phyloP scores from a whole-genome alignment of 2,113 vertebrate species.

The Solea senegalensis region DNA sequence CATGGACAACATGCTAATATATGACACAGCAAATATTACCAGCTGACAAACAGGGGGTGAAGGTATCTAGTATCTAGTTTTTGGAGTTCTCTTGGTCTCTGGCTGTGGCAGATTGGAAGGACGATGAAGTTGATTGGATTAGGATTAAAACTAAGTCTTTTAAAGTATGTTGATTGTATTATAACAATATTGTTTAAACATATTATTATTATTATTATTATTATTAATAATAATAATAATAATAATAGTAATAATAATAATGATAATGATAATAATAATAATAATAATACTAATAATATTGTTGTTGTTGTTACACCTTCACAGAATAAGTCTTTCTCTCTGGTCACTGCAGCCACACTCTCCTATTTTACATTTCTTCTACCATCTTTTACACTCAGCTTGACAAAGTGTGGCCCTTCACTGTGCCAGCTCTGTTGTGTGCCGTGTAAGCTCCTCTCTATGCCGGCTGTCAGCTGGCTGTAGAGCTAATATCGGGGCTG shows the following conservation, averaged over 20 bases:
- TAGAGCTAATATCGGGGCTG: constrained; percentile 82
- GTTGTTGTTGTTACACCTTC: no score
- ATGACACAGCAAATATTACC: no score
- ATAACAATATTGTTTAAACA: neutral
- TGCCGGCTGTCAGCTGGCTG: constrained; percentile 78
- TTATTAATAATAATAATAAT: no score
- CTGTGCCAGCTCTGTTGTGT: constrained; percentile 62
- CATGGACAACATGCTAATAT: no score
- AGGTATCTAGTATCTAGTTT: no score
- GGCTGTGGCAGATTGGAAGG: no score
- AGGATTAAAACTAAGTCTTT: no score
- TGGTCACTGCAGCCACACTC: constrained; percentile 8
- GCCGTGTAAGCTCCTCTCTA: constrained; percentile 68
- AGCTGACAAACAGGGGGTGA: no score
- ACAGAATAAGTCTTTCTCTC: constrained; percentile 8
- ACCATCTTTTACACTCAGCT: constrained; percentile 52
- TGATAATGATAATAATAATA: no score
- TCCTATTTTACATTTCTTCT: constrained; percentile 55
- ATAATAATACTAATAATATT: neutral
- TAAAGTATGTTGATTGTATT: neutral
- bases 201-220: no score
- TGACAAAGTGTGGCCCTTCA: constrained; percentile 65
- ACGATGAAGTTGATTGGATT: neutral
- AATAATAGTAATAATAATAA: no score
- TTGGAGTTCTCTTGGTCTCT: no score